phyloP scores from a whole-genome alignment of 1,140 invertebrate genomes.

The Saccostrea echinata region DNA sequence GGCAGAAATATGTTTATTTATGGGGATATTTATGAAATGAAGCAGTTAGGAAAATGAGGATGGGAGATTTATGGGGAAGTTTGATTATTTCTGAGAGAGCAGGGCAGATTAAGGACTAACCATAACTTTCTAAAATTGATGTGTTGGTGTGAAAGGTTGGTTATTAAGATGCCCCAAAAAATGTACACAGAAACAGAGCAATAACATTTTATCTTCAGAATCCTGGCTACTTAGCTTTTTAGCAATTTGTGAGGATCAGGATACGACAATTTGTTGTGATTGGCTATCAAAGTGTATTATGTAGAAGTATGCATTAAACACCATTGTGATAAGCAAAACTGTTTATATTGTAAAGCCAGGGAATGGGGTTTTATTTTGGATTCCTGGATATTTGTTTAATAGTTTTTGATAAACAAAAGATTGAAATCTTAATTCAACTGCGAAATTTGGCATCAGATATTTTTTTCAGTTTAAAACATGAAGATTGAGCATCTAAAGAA shows the following conservation, averaged over 20 bases:
- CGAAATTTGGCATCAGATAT: constrained; percentile 26
- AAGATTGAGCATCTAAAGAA: constrained; percentile 25
- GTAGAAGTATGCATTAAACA: constrained; percentile 24
- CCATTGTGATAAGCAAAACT: constrained; percentile 34
- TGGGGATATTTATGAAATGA: constrained; percentile 29
- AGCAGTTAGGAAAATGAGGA: constrained; percentile 25
- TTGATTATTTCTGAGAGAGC: constrained; percentile 27
- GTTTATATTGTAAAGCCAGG: constrained; percentile 24
- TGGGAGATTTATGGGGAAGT: not conserved
- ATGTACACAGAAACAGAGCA: not conserved
- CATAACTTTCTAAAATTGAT: not conserved
- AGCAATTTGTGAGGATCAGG: not conserved
- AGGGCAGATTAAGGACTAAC: not conserved
- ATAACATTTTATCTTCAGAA: constrained; percentile 27
- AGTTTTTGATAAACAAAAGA: constrained; percentile 38
- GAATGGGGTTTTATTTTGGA: constrained; percentile 29
- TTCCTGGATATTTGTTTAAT: constrained; percentile 25
- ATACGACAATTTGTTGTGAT: constrained; percentile 19
- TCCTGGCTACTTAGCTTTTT: not conserved
- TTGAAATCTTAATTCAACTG: constrained; percentile 34
- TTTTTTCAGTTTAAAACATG: constrained; percentile 11
- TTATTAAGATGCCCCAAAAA: constrained; percentile 2
- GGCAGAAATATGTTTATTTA: constrained; percentile 32
- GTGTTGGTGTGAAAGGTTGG: constrained; percentile 13
- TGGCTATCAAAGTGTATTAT: constrained; percentile 20